Evolutionary conservation across 2,888 invertebrate genomes (phyloP).

Genomic region (Stenurella melanura): DNA sequence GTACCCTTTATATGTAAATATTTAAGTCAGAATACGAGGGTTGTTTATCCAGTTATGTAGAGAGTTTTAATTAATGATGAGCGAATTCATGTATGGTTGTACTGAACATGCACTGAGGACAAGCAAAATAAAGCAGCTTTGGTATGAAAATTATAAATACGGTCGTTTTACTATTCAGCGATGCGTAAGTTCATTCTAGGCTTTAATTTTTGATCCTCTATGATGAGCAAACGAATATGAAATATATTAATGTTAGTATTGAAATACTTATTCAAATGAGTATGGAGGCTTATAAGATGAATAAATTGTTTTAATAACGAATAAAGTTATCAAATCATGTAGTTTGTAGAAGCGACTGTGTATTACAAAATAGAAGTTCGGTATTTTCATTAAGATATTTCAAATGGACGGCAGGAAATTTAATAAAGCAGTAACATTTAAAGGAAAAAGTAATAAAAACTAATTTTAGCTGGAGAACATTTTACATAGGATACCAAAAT

Average conservation of each 20-base stretch:
- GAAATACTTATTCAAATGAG: neutral
- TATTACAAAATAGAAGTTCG: no score
- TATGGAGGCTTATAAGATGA: neutral
- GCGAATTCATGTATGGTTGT: conserved; percentile 14
- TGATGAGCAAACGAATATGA: neutral
- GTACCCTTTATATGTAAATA: conserved; percentile 21
- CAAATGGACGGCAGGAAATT: no score
- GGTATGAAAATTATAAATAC: neutral
- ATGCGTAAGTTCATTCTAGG: conserved; percentile 5
- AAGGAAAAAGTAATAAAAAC: no score
- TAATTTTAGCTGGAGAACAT: no score
- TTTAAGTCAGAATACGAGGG: conserved; percentile 18
- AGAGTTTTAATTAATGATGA: conserved; percentile 32
- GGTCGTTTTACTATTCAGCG: neutral
- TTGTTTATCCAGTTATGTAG: conserved; percentile 29
- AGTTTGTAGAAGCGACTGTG: no score
- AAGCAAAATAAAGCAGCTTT: conserved; percentile 14
- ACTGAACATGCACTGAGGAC: neutral
- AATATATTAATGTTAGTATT: neutral
- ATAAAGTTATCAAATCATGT: no score
- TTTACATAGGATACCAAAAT: no score
- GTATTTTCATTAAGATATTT: no score
- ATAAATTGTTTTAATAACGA: neutral
- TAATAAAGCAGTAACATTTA: no score
- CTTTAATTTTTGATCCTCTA: neutral